Evolutionary conservation across 2,797 vertebrate species (phyloP).

Genomic region (Eulemur albifrons): DNA sequence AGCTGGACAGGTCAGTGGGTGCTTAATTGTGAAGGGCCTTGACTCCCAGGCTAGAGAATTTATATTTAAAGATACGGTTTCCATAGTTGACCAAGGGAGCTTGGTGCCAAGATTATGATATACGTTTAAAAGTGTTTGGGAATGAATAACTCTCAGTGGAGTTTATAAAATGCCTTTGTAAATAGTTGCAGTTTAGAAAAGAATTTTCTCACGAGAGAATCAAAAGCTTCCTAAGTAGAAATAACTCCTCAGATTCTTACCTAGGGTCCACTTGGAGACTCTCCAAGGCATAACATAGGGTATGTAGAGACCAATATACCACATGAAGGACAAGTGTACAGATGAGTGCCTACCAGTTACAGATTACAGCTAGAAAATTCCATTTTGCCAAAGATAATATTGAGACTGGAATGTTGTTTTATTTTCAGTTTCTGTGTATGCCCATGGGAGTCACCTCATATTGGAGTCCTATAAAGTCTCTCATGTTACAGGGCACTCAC

Average conservation of each 20-base stretch:
- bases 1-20: not conserved
- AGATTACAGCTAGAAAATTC: not conserved
- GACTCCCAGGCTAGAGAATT: not conserved
- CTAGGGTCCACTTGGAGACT: not conserved
- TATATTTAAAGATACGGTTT: not conserved
- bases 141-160: not conserved
- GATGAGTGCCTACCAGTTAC: not conserved
- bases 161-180: conserved; percentile 14
- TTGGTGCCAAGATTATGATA: not conserved
- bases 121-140: not conserved
- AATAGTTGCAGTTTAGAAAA: not conserved
- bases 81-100: not conserved
- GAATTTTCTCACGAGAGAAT: conserved; percentile 20
- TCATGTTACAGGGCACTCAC: not conserved
- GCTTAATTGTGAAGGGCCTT: not conserved
- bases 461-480: not conserved
- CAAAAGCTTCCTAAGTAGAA: conserved; percentile 10
- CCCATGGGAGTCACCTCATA: not conserved
- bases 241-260: not conserved
- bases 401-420: conserved; percentile 9
- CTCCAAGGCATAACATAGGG: not conserved
- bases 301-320: not conserved
- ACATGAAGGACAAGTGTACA: not conserved
- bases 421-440: not conserved
- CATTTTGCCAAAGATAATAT: not conserved